phyloP scores from a whole-genome alignment of 2,797 vertebrate species.

The Moxostoma hubbsi region DNA sequence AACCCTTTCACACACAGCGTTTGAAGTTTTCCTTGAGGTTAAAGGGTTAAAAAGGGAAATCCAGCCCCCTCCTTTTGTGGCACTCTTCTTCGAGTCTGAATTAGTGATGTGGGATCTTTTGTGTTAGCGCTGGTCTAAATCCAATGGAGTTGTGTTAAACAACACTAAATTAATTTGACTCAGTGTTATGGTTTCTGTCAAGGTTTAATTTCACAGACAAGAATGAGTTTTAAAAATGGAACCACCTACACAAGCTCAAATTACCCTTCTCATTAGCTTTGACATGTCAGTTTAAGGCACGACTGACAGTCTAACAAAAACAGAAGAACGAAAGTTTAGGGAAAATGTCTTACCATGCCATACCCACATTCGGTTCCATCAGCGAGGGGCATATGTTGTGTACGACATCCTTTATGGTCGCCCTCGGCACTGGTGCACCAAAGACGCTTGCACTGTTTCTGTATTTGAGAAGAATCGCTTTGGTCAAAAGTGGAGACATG shows the following conservation, averaged over 20 bases:
- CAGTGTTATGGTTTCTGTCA: not conserved
- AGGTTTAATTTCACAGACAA: not conserved
- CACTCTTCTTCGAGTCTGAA: slow-evolving; percentile 38
- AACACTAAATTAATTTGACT: slow-evolving; percentile 11
- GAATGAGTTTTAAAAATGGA: slow-evolving; percentile 6
- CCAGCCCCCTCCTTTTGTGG: slow-evolving; percentile 31
- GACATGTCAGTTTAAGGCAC: slow-evolving; percentile 47
- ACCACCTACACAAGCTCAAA: slow-evolving; percentile 26
- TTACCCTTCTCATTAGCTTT: slow-evolving; percentile 31
- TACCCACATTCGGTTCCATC: slow-evolving; percentile 92
- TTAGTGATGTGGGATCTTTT: slow-evolving; percentile 74
- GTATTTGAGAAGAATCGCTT: slow-evolving; percentile 6
- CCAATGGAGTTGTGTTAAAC: not conserved
- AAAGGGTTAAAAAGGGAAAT: slow-evolving; percentile 63
- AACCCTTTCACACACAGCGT: slow-evolving; percentile 25
- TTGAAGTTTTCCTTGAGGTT: slow-evolving; percentile 19
- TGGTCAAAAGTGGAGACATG: not conserved
- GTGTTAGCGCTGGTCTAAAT: slow-evolving; percentile 38
- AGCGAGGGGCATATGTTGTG: slow-evolving; percentile 96
- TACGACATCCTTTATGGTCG: slow-evolving; percentile 91
- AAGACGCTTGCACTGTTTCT: slow-evolving; percentile 95
- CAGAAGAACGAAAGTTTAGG: slow-evolving; percentile 18
- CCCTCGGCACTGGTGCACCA: slow-evolving; percentile 95
- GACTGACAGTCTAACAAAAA: slow-evolving; percentile 43
- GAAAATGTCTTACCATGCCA: slow-evolving; percentile 86